These are phyloP conservation scores for Orchesella flavescens DNA, from an alignment of 2,888 invertebrate genomes.

Conservation along the genomic window DNA sequence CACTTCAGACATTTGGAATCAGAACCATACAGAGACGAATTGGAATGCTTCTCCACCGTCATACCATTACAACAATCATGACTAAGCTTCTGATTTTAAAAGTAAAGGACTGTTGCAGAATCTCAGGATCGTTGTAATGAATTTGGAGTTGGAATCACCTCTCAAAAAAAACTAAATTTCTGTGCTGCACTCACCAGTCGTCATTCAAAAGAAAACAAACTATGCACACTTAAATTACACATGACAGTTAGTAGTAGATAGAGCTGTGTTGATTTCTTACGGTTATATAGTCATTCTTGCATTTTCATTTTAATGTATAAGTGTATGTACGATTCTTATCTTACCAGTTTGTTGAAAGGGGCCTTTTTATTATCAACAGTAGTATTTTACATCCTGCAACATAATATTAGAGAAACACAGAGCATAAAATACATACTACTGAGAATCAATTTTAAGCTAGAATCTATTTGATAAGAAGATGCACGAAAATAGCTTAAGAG, in stretches of 20 bases:
- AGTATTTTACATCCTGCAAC: too few species aligned
- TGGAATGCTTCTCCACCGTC: conserved; percentile 35
- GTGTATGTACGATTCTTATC: not conserved
- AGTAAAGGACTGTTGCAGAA: conserved; percentile 12
- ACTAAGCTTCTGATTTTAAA: conserved; percentile 16
- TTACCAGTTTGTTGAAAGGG: conserved; percentile 7
- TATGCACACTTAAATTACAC: not conserved
- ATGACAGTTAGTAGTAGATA: conserved; percentile 19
- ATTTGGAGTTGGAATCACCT: not conserved
- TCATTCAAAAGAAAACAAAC: not conserved
- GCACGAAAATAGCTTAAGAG: not conserved
- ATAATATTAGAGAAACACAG: not conserved
- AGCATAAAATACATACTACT: not conserved
- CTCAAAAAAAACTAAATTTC: not conserved
- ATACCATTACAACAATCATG: conserved; percentile 55
- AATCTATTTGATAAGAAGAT: not conserved
- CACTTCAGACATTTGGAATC: conserved; percentile 72
- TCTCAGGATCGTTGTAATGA: not conserved
- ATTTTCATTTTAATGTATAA: not conserved
- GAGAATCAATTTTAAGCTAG: not conserved
- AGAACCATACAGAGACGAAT: conserved; percentile 40
- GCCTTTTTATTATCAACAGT: not conserved
- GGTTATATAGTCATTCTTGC: conserved; percentile 14
- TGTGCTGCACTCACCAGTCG: conserved; percentile 3
- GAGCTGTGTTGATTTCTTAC: not conserved